phyloP scores from a whole-genome alignment of 2,113 vertebrate species.

The Girardinichthys multiradiatus region DNA sequence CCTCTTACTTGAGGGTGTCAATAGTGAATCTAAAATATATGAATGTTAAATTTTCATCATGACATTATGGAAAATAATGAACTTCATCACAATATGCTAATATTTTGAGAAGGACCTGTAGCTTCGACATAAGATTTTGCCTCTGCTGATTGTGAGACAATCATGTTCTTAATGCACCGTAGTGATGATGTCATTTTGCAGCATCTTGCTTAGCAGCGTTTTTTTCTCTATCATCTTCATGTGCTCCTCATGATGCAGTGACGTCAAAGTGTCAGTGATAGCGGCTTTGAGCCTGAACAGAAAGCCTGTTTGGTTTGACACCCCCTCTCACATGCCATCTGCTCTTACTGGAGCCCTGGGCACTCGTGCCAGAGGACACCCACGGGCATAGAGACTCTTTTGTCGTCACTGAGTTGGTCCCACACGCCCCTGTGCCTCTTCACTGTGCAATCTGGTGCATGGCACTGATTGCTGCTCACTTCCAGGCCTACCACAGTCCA shows the following conservation, averaged over 20 bases:
- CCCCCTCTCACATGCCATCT: conserved; percentile 65
- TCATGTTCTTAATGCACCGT: conserved; percentile 3
- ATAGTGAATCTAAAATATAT: too few species aligned
- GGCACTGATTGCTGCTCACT: conserved; percentile 72
- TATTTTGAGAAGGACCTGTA: too few species aligned
- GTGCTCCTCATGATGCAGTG: conserved; percentile 22
- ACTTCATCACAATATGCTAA: too few species aligned
- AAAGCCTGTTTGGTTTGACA: conserved; percentile 50
- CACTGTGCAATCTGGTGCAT: conserved; percentile 78
- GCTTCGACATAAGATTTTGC: too few species aligned
- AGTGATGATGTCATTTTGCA: conserved; percentile 19
- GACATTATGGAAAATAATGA: too few species aligned
- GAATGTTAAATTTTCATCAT: too few species aligned
- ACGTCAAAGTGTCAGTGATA: conserved; percentile 51
- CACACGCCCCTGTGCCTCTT: conserved; percentile 61
- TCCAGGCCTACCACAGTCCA: conserved; percentile 45
- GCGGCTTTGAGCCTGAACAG: conserved; percentile 51
- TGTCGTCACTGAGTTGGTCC: conserved; percentile 72
- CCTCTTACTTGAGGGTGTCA: too few species aligned
- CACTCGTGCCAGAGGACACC: conserved; percentile 68
- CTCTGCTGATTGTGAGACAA: conserved; percentile 8
- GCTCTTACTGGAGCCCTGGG: conserved; percentile 53
- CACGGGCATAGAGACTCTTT: conserved; percentile 69
- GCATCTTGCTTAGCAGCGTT: conserved; percentile 1
- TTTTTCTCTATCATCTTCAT: conserved; percentile 7